phyloP scores from a whole-genome alignment of 2,888 invertebrate genomes.

The Chrysolina haemoptera region DNA sequence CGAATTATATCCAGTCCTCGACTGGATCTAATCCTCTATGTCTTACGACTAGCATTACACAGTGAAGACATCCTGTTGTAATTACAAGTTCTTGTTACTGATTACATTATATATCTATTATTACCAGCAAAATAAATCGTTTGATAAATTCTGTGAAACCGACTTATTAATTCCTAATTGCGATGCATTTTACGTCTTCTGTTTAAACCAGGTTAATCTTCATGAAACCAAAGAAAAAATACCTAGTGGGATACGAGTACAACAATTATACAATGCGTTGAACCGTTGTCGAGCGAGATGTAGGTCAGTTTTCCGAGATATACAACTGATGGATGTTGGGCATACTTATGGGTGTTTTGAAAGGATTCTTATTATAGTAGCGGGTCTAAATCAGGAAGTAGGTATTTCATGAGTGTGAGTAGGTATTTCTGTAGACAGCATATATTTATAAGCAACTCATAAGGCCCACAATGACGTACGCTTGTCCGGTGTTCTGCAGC shows the following conservation, averaged over 20 bases:
- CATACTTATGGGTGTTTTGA: constrained; percentile 4
- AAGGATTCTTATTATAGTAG: constrained; percentile 13
- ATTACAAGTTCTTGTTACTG: constrained; percentile 30
- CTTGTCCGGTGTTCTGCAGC: too few relatives aligned
- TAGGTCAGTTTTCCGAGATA: constrained; percentile 26
- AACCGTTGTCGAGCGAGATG: constrained; percentile 24
- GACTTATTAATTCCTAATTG: constrained; percentile 24
- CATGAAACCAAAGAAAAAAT: constrained; percentile 17
- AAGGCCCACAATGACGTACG: too few relatives aligned
- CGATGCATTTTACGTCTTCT: constrained; percentile 18
- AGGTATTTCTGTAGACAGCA: neutral
- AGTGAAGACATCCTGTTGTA: constrained; percentile 35
- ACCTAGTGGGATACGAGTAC: constrained; percentile 5
- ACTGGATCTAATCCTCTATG: neutral
- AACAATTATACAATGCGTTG: constrained; percentile 25
- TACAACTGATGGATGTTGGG: constrained; percentile 5
- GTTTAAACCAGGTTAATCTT: constrained; percentile 20
- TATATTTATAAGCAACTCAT: too few relatives aligned
- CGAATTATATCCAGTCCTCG: neutral
- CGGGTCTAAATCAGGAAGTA: neutral
- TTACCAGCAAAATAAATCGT: constrained; percentile 31
- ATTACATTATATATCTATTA: constrained; percentile 27
- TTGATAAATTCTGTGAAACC: constrained; percentile 29
- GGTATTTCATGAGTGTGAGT: neutral
- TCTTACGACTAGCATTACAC: neutral